Evolutionary conservation across 2,888 invertebrate genomes (phyloP).

Genomic region (Catocala fraxini): DNA sequence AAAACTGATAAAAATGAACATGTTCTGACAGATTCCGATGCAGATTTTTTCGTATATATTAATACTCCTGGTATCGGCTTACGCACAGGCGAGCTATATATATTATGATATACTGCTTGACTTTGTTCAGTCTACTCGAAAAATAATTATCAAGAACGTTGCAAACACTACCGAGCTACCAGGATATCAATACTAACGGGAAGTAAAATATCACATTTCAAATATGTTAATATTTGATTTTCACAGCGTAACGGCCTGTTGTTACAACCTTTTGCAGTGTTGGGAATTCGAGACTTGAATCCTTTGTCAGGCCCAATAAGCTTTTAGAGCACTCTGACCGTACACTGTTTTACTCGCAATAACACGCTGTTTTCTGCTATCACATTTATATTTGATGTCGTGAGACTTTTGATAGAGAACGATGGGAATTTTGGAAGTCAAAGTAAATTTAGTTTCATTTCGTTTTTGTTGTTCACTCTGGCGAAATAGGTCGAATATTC

Average conservation of each 20-base stretch:
- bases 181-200: slow-evolving; percentile 18
- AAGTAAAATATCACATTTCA: slow-evolving; percentile 28
- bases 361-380: slow-evolving; percentile 38
- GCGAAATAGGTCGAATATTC: slow-evolving; percentile 16
- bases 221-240: slow-evolving; percentile 46
- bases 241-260: slow-evolving; percentile 21
- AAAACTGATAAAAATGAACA: too few species aligned
- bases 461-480: slow-evolving; percentile 12
- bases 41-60: too few species aligned
- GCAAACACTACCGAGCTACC: slow-evolving; percentile 2
- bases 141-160: neutral
- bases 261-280: slow-evolving; percentile 27
- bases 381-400: slow-evolving; percentile 42
- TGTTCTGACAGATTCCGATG: too few species aligned
- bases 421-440: slow-evolving; percentile 19
- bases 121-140: too few species aligned
- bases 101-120: too few species aligned
- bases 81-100: too few species aligned
- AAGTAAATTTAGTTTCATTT: slow-evolving; percentile 30
- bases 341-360: slow-evolving; percentile 34
- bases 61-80: too few species aligned
- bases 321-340: slow-evolving; percentile 46
- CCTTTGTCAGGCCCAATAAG: slow-evolving; percentile 51
- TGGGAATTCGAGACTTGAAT: slow-evolving; percentile 35
- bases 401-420: slow-evolving; percentile 28